Evolutionary conservation across 2,113 vertebrate genomes (phyloP).

Genomic region (Pao palembangensis): DNA sequence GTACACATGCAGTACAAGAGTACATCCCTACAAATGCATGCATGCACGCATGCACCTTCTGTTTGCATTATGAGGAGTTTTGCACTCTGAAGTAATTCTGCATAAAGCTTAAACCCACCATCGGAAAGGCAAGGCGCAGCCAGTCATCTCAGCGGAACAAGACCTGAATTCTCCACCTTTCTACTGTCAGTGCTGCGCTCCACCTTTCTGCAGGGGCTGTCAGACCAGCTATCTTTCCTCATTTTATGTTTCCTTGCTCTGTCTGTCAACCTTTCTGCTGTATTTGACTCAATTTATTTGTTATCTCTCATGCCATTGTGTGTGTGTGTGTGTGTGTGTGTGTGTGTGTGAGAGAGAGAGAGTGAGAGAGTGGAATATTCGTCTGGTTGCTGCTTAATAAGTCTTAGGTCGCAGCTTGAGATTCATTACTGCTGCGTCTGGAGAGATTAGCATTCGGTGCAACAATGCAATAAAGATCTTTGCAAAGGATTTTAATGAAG

Average conservation of each 20-base stretch:
- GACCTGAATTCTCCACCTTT: conserved; percentile 48
- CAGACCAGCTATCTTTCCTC: conserved; percentile 54
- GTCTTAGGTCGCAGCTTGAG: conserved; percentile 21
- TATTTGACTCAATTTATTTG: conserved; percentile 8
- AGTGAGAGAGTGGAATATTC: conserved; percentile 33
- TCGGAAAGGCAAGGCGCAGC: conserved; percentile 48
- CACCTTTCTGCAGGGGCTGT: conserved; percentile 59
- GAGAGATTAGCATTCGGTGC: too few species aligned
- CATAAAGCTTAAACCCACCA: conserved; percentile 4
- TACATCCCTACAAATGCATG: conserved; percentile 14
- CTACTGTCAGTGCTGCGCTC: conserved; percentile 55
- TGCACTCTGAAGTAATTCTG: conserved; percentile 19
- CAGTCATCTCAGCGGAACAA: conserved; percentile 33
- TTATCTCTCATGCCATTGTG: conserved; percentile 36
- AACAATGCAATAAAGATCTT: too few species aligned
- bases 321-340: conserved; percentile 16
- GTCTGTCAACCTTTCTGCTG: conserved; percentile 10
- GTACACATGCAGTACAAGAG: conserved; percentile 23
- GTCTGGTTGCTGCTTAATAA: conserved; percentile 26
- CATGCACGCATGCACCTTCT: conserved; percentile 26
- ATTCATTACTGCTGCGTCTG: background rate
- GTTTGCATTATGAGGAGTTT: conserved; percentile 24
- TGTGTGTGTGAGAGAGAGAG: too few species aligned
- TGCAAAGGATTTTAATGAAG: too few species aligned
- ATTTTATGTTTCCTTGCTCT: conserved; percentile 28